Percentiles rank a stretch among this genome's conserved stretches.
Conservation (phyloP, 2,113 vertebrate species). For the Zosterops pallidus region DNA sequence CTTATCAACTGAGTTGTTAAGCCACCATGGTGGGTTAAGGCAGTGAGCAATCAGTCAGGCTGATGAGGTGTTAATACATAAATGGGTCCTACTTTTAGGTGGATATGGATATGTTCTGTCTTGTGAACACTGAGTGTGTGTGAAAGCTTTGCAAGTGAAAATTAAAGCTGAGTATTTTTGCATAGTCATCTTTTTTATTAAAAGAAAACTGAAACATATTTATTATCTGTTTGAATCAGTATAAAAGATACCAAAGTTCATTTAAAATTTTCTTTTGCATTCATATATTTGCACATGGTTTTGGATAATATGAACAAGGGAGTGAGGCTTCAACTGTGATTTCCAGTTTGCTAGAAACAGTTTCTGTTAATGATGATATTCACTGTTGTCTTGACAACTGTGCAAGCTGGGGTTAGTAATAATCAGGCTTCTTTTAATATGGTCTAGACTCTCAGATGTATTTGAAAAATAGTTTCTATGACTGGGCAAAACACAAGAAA, state of each 20-base stretch:
- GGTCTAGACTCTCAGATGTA: conserved; percentile 37
- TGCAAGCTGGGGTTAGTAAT: conserved; percentile 35
- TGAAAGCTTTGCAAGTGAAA: conserved; percentile 5
- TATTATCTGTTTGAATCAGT: background rate
- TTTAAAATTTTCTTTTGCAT: conserved; percentile 1
- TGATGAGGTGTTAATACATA: background rate
- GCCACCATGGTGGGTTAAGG: background rate
- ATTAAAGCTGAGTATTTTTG: background rate
- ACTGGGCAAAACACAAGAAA: background rate
- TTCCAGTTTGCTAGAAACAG: conserved; percentile 9
- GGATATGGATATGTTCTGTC: background rate
- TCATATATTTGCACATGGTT: background rate
- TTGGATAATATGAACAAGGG: background rate
- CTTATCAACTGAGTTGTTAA: background rate
- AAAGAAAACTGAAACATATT: background rate
- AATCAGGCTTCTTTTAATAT: conserved; percentile 42
- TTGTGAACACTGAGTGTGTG: background rate
- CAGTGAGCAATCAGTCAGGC: background rate
- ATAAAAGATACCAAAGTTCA: background rate
- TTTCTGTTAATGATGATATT: conserved; percentile 38
- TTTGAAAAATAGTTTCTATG: conserved; percentile 13
- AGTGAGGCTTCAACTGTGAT: background rate
- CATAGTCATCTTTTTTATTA: background rate
- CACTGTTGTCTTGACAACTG: conserved; percentile 56
- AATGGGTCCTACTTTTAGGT: background rate